A percentile compares a stretch with the other conserved stretches of the same genome.
Conservation (phyloP, 2,113 vertebrate species). For the Prunella himalayana region DNA sequence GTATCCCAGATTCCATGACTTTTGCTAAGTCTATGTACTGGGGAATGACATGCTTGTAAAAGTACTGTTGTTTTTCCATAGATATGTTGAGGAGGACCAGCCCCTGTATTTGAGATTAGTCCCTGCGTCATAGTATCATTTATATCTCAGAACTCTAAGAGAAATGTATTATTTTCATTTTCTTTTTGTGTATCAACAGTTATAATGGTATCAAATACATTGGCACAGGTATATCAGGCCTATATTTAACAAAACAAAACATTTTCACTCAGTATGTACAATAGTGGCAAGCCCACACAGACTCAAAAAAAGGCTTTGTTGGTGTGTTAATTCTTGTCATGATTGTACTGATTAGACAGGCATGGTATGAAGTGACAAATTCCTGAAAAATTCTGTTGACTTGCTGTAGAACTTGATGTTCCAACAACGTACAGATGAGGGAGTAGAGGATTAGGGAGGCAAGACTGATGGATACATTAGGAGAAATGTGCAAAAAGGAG, state of each 20-base stretch:
- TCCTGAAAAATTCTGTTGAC: not conserved
- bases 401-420: not conserved
- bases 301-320: not conserved
- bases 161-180: not conserved
- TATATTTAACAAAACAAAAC: not conserved
- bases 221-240: not conserved
- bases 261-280: not conserved
- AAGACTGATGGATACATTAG: not conserved
- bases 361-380: accelerated
- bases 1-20: not conserved
- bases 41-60: not conserved
- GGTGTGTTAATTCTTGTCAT: not conserved
- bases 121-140: not conserved
- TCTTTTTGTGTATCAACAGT: not conserved
- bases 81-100: not conserved
- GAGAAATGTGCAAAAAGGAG: not conserved
- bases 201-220: not conserved
- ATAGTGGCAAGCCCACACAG: not conserved
- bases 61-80: not conserved
- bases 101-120: not conserved
- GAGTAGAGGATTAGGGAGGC: not conserved
- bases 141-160: not conserved
- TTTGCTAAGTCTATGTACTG: not conserved
- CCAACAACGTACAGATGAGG: not conserved
- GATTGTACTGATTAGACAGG: not conserved